These are phyloP conservation scores for Ips typographus DNA, from an alignment of 1,140 invertebrate genomes.

Conservation along the genomic window DNA sequence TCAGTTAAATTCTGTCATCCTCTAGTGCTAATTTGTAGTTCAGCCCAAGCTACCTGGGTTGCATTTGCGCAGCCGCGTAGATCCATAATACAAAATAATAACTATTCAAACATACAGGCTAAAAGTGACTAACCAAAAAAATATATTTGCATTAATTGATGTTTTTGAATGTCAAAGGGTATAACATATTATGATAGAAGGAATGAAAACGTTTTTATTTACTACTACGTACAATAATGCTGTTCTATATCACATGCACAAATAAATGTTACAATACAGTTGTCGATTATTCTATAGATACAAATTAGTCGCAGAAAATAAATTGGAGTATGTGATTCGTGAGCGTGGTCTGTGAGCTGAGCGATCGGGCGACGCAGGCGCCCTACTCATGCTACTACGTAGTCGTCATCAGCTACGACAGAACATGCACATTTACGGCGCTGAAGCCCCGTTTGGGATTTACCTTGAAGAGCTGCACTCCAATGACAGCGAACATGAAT, in stretches of 20 bases:
- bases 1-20: conserved; percentile 9
- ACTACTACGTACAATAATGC: too few species aligned
- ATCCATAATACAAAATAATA: conserved; percentile 35
- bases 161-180: too few species aligned
- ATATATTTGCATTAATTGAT: too few species aligned
- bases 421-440: conserved; percentile 50
- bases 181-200: too few species aligned
- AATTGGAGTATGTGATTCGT: not conserved
- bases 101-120: conserved; percentile 41
- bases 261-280: not conserved
- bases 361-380: conserved; percentile 26
- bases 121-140: conserved; percentile 41
- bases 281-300: not conserved
- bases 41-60: conserved; percentile 43
- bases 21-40: conserved; percentile 25
- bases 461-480: conserved; percentile 99
- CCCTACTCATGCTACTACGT: conserved; percentile 41
- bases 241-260: too few species aligned
- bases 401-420: conserved; percentile 40
- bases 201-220: too few species aligned
- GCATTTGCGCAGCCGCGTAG: conserved; percentile 30
- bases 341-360: conserved; percentile 44
- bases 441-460: conserved; percentile 50
- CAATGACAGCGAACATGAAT: conserved; percentile 99
- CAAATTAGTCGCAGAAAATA: conserved; percentile 28